Evolutionary conservation across 1,140 invertebrate genomes (phyloP).

Genomic region (Micrasema minimum): DNA sequence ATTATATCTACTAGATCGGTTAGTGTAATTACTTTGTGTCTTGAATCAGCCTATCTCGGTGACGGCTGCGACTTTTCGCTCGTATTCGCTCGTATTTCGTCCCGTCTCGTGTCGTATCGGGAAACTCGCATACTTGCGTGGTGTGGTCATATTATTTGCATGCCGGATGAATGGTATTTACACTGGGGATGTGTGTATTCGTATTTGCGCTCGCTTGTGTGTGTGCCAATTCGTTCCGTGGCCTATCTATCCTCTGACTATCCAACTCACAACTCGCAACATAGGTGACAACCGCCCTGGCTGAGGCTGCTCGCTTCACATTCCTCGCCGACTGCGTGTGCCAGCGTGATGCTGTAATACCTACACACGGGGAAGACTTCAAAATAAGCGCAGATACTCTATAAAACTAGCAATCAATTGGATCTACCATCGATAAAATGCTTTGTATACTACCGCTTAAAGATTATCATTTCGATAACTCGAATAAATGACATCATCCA

Average conservation of each 20-base stretch:
- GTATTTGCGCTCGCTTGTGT: not conserved
- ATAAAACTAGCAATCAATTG: too few relatives aligned
- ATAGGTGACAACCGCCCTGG: too few relatives aligned
- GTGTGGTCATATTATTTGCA: slow-evolving; percentile 25
- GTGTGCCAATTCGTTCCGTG: slow-evolving; percentile 19
- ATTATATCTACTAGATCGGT: too few relatives aligned
- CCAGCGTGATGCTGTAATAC: not conserved
- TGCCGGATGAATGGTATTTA: slow-evolving; percentile 10
- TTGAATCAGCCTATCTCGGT: too few relatives aligned
- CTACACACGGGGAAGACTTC: too few relatives aligned
- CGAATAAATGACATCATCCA: too few relatives aligned
- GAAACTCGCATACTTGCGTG: not conserved
- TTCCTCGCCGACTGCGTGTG: not conserved
- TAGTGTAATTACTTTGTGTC: too few relatives aligned
- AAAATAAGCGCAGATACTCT: too few relatives aligned
- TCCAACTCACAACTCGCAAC: not conserved
- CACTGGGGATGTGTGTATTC: not conserved
- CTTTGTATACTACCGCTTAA: too few relatives aligned
- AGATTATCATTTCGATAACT: too few relatives aligned
- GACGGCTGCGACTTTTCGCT: too few relatives aligned
- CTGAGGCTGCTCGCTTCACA: not conserved
- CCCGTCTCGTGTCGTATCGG: slow-evolving; percentile 1
- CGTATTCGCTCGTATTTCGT: not conserved
- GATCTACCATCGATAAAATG: too few relatives aligned
- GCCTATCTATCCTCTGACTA: not conserved